Evolutionary conservation across 2,113 vertebrate genomes (phyloP).

Genomic region (Oncorhynchus mykiss): DNA sequence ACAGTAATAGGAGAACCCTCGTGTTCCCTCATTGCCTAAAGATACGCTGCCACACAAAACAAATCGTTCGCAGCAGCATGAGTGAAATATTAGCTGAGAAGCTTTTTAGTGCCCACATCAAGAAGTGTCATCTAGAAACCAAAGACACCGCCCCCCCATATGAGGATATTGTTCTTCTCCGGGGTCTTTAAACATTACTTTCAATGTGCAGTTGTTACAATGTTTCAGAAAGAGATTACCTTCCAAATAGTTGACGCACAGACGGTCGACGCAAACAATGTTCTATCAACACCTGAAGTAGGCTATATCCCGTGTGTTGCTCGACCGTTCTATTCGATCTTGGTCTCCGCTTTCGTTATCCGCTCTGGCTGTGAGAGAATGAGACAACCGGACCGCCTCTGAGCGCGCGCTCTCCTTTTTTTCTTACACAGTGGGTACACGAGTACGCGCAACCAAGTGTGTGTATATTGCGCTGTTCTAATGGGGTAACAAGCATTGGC

Average conservation of each 20-base stretch:
- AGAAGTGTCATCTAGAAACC: slow-evolving; percentile 53
- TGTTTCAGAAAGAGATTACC: slow-evolving; percentile 37
- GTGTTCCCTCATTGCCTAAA: not conserved
- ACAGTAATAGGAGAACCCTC: slow-evolving; percentile 25
- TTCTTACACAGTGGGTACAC: slow-evolving; percentile 12
- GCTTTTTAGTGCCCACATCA: slow-evolving; percentile 37
- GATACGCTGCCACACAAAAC: not conserved
- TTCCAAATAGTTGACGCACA: slow-evolving; percentile 38
- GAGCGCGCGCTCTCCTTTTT: slow-evolving; percentile 44
- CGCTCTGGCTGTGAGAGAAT: slow-evolving; percentile 48
- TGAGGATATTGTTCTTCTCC: slow-evolving; percentile 36
- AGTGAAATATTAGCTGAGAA: slow-evolving; percentile 2
- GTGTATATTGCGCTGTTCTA: slow-evolving; percentile 11
- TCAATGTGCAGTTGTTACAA: slow-evolving; percentile 8
- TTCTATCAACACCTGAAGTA: slow-evolving; percentile 39
- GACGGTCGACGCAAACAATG: slow-evolving; percentile 26
- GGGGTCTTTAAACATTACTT: slow-evolving; percentile 23
- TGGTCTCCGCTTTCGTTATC: slow-evolving; percentile 23
- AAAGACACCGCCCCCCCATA: slow-evolving; percentile 54
- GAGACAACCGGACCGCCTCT: slow-evolving; percentile 49
- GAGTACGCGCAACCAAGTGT: slow-evolving; percentile 36
- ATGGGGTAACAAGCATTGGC: not conserved
- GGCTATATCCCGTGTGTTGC: slow-evolving; percentile 25
- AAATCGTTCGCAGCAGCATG: not conserved
- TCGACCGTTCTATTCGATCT: not conserved